Evolutionary conservation across 53 echinoderm and acorn worm genomes (phyloP).

Genomic region (Arbacia lixula): DNA sequence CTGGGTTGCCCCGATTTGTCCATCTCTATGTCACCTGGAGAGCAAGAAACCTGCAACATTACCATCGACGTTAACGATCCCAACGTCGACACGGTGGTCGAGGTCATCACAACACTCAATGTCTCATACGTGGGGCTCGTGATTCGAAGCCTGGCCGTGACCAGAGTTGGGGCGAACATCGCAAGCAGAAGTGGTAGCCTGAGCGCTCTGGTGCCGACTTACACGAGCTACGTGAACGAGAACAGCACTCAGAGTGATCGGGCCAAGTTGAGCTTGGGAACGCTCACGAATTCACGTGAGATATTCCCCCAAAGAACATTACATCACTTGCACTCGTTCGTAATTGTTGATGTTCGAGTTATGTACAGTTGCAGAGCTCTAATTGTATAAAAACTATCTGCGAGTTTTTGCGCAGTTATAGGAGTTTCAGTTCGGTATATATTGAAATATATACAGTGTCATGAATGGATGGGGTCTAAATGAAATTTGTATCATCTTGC

Average conservation of each 20-base stretch:
- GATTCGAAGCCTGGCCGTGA: slow-evolving; percentile 45
- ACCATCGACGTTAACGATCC: slow-evolving; percentile 67
- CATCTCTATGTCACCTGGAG: slow-evolving; percentile 57
- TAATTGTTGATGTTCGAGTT: too few relatives aligned
- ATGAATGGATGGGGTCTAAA: too few relatives aligned
- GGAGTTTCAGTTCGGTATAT: too few relatives aligned
- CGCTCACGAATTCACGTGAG: neutral
- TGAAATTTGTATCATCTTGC: too few relatives aligned
- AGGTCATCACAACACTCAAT: slow-evolving; percentile 69
- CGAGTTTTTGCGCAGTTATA: too few relatives aligned
- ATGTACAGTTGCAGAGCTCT: too few relatives aligned
- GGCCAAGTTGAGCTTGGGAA: slow-evolving; percentile 14
- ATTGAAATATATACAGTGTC: too few relatives aligned
- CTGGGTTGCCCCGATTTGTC: slow-evolving; percentile 62
- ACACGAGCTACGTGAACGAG: slow-evolving; percentile 43
- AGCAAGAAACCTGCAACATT: slow-evolving; percentile 62
- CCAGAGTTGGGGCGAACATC: slow-evolving; percentile 54
- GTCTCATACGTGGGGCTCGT: slow-evolving; percentile 56
- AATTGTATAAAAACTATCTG: too few relatives aligned
- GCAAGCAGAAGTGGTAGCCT: neutral
- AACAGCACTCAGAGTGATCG: slow-evolving; percentile 37
- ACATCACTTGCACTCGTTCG: too few relatives aligned
- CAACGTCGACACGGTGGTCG: slow-evolving; percentile 36
- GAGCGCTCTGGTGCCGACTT: neutral
- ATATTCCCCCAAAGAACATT: too few relatives aligned